These are phyloP conservation scores for Drosophila baimaii DNA, from an alignment of 1,140 invertebrate species.

Conservation along the genomic window DNA sequence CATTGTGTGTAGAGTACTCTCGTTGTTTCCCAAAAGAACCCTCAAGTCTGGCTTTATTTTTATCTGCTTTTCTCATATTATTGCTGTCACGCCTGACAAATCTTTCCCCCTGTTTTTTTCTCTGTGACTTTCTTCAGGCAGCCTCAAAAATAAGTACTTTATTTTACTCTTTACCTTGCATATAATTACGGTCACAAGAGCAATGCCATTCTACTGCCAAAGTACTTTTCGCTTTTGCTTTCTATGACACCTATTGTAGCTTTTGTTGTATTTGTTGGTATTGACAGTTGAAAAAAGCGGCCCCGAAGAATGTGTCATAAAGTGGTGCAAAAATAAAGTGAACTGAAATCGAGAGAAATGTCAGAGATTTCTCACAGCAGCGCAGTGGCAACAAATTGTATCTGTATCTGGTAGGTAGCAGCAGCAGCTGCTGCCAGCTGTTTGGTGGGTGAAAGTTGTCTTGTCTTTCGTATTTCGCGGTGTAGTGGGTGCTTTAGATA, in stretches of 20 bases:
- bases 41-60: slow-evolving; percentile 5
- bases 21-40: slow-evolving; percentile 4
- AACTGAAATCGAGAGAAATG: slow-evolving; percentile 56
- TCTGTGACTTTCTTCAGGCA: slow-evolving; percentile 44
- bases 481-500: slow-evolving; percentile 33
- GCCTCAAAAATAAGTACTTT: slow-evolving; percentile 21
- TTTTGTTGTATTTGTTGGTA: neutral
- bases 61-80: slow-evolving; percentile 11
- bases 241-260: slow-evolving; percentile 35
- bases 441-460: slow-evolving; percentile 59
- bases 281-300: slow-evolving; percentile 41
- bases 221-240: slow-evolving; percentile 53
- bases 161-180: slow-evolving; percentile 16
- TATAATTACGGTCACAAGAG: slow-evolving; percentile 53
- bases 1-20: slow-evolving; percentile 3
- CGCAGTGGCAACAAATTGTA: slow-evolving; percentile 28
- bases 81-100: slow-evolving; percentile 34
- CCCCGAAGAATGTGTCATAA: slow-evolving; percentile 59
- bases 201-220: slow-evolving; percentile 27
- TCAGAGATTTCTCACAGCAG: slow-evolving; percentile 58
- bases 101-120: slow-evolving; percentile 4
- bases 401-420: slow-evolving; percentile 28
- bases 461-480: slow-evolving; percentile 23
- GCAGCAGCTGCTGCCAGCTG: slow-evolving; percentile 32
- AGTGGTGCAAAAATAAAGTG: slow-evolving; percentile 57